phyloP scores from a whole-genome alignment of 2,888 invertebrate species.

The Hirtodrosophila duncani region DNA sequence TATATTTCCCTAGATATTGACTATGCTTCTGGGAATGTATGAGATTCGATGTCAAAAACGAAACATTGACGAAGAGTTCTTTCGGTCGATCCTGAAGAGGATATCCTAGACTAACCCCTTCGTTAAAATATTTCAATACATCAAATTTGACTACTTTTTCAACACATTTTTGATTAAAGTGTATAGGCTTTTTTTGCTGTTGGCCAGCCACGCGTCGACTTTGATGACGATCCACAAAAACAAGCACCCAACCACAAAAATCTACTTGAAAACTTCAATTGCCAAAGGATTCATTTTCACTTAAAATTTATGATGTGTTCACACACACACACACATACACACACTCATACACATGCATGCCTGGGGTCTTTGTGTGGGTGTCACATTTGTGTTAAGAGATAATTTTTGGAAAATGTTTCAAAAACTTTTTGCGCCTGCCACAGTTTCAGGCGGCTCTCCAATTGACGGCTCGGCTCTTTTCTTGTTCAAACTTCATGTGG shows the following conservation, averaged over 20 bases:
- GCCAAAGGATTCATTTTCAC: constrained; percentile 74
- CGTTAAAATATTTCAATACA: too few relatives aligned
- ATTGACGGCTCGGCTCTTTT: constrained; percentile 22
- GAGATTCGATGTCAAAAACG: too few relatives aligned
- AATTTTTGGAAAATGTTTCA: constrained; percentile 64
- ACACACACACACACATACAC: constrained; percentile 6
- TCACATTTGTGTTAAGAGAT: constrained; percentile 71
- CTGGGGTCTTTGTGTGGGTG: constrained; percentile 35
- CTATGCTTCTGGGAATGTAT: too few relatives aligned
- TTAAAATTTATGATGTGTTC: constrained; percentile 64
- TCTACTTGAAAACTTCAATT: constrained; percentile 68
- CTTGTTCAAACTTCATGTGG: constrained; percentile 42
- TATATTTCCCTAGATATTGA: too few relatives aligned
- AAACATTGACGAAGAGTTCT: too few relatives aligned
- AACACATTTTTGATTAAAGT: too few relatives aligned
- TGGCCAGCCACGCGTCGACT: constrained; percentile 21
- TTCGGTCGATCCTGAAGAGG: too few relatives aligned
- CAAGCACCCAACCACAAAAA: too few relatives aligned
- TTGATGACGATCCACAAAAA: constrained; percentile 63
- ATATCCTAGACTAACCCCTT: too few relatives aligned
- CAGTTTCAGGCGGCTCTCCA: constrained; percentile 19
- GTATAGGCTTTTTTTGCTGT: too few relatives aligned
- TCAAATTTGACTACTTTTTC: too few relatives aligned
- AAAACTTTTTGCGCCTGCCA: constrained; percentile 44
- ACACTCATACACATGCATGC: constrained; percentile 7